A percentile compares a stretch with the other conserved stretches of the same genome.
Evolutionary conservation across 2,113 vertebrate species (phyloP).

Genomic region (Pomatostomus ruficeps): DNA sequence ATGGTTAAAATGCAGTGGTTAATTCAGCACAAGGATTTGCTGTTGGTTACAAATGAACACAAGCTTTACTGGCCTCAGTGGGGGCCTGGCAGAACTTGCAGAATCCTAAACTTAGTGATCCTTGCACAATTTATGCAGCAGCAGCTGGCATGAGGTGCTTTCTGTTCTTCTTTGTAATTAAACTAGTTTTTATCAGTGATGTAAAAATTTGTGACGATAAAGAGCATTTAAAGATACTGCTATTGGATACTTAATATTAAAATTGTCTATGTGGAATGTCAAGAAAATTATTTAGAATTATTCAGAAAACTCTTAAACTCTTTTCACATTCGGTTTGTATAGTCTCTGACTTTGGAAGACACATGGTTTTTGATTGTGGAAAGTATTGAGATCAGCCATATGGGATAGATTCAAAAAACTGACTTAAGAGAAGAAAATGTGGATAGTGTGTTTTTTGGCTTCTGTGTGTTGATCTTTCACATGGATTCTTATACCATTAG

Average conservation of each 20-base stretch:
- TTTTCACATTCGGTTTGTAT: neutral
- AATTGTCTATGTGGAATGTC: neutral
- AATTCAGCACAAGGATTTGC: neutral
- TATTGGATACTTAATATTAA: neutral
- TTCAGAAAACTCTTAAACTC: neutral
- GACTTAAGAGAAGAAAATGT: neutral
- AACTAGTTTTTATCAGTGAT: accelerated
- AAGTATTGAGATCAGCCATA: neutral
- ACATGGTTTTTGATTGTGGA: neutral
- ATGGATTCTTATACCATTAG: neutral
- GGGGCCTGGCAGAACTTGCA: neutral
- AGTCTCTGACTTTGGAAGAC: neutral
- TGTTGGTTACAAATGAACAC: accelerated
- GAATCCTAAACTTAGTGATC: neutral
- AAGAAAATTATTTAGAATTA: neutral
- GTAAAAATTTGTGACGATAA: neutral
- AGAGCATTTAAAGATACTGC: neutral
- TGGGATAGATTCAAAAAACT: neutral
- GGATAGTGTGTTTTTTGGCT: neutral
- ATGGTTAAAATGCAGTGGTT: neutral
- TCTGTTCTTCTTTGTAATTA: neutral
- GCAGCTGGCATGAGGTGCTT: neutral
- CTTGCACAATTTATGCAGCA: neutral
- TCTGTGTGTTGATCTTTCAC: neutral
- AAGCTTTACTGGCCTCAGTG: neutral